Conservation (phyloP, 2,113 vertebrate species). For the Panthera leo region DNA sequence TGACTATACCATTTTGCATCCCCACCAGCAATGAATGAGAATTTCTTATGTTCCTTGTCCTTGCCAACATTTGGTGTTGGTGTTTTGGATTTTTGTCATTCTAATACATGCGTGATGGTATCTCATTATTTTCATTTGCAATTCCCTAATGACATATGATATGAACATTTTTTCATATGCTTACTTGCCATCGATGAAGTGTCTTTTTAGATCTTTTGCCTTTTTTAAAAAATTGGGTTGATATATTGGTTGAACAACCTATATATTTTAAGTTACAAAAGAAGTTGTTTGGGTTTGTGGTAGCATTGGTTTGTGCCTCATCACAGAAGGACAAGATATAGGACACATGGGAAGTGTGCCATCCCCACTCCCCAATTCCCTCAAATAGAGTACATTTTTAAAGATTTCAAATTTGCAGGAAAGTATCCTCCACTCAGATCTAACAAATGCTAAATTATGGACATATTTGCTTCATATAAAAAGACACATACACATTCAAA, state of each 20-base stretch:
- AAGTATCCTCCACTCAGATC: not conserved
- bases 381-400: not conserved
- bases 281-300: not conserved
- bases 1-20: not conserved
- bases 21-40: not conserved
- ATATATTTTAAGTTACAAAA: not conserved
- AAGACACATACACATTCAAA: not conserved
- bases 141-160: not conserved
- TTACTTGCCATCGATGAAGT: too few species aligned
- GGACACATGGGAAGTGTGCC: not conserved
- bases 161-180: not conserved
- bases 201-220: too few species aligned
- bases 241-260: not conserved
- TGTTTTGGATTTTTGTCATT: not conserved
- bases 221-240: not conserved
- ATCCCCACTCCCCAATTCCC: not conserved
- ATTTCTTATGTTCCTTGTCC: not conserved
- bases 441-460: not conserved
- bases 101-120: not conserved
- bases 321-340: not conserved
- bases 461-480: not conserved
- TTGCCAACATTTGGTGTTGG: not conserved
- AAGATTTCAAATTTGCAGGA: not conserved
- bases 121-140: not conserved
- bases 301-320: not conserved